Evolutionary conservation across 2,797 vertebrate genomes (phyloP), one percentile per base, ranked within the genome.

Genomic region (Lycodopsis pacificus): DNA sequence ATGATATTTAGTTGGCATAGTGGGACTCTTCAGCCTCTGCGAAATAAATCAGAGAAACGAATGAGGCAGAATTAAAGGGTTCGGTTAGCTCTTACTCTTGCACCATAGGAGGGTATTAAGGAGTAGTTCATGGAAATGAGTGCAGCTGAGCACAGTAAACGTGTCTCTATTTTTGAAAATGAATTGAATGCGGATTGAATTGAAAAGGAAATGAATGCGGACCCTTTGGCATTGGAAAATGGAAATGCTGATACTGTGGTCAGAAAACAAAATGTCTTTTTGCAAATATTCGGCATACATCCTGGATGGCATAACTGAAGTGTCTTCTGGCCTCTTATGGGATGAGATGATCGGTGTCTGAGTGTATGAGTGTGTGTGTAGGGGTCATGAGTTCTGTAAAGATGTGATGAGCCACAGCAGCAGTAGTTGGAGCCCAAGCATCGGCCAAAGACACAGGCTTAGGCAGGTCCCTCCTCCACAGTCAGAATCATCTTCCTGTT

Each of bases 401-500:
- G 96, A 96, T 80, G 95, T 95, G 90, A 97, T 84, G 77, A 98
- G 95, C 97, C 97, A 98, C 84, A 99, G 95, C 77, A 99, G 94
- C 79, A 97, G 81, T 84, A 97, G 58, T 87, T 99, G 98, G 90
- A 97, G 92, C 83, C 93, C 94, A 59, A 97, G 74, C 92, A 97
- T 73, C 34, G 95, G 95, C 96, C 96, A 96, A 25, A 97, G 92
- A 54, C 96, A 95, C n/a, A 96, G 96, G 78, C 88, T 96, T 89
- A 99, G 89, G 76, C 93, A 94, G 90, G 95, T 96, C 89, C 94
- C 97, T 7, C 97, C 96, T 83, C 98, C 98, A 11, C 98, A 99
- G 86, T 99, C 98, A 0, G 96, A 96, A 14, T 97, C 97, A 90
- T 99, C 97, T 83, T 99, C 98, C 98, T 99, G 95, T 92, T 75